Evolutionary conservation across 1,140 invertebrate genomes (phyloP), one percentile per base, ranked within the genome.

Genomic region (Dysdera silvatica): DNA sequence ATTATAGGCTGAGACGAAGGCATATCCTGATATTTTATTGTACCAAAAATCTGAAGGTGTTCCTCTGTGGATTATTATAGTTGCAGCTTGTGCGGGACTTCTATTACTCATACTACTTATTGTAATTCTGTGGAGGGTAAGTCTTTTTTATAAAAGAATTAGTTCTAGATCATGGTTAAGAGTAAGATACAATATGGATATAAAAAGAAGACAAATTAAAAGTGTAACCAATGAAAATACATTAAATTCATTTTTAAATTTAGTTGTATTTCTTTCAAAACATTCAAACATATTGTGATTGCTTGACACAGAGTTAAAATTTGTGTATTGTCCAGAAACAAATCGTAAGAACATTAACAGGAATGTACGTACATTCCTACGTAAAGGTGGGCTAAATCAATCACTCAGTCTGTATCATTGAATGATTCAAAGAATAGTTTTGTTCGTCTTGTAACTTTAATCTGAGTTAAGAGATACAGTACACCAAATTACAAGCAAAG

Each of bases 31-130:
- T 73, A 75, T 86, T 37, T 75, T 83, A 40, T 83, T 86, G 65
- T 83, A 84, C 53, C 79, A 80, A 67, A 80, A 80, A 54, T 80
- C 82, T 24, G 84, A 85, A 66, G 80, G 82, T 12, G 81, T 89
- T 1, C 86, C 87, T 3, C 78, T 87, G 53, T 92, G 89, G 86
- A 85, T 92, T 45, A 90, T 91, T 52, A 84, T 91, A 59, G 77
- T 89, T 6, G 85, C 88, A 31, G 82, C 88, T 31, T 79, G 89
- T 51, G 83, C 83, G 2, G 91, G 91, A 26, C 73, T 95, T 16
- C 73, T 93, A 62, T 76, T 94, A 4, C 78, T 95, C 24, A 81
- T 89, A 8, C 68, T 90, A 2, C 76, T 93, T 29, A 86, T 86
- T 12, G 77, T 88, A 18, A 74, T 85, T 4, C 73, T 94, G 26